Base-by-base conservation (phyloP, 2,113 vertebrate species). In the Spilogale gracilis region DNA sequence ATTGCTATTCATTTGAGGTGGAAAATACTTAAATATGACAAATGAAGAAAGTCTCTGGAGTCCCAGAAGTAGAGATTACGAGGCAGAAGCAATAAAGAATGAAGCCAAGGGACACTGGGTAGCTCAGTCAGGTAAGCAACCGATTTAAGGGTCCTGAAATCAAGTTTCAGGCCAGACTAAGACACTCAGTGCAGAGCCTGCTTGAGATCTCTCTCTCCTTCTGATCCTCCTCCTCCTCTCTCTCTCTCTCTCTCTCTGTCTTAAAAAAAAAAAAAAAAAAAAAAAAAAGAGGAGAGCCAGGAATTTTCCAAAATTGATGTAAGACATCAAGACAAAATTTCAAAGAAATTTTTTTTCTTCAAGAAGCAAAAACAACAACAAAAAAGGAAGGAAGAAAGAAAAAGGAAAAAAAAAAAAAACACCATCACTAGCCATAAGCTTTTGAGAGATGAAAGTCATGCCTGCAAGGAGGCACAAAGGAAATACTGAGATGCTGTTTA, bases 381-480 rank as follows among this genome's bases (percentile, higher is more conserved):
- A 17, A 3, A 90, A 54, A 20, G 23, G 18, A 27, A 73, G 30
- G 11, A 38, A 52, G 20, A 1, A 1, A 48, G n/a, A 13, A 18
- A 7, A 43, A 73, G 20, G 2, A 50, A 78, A 30, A 30, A 4
- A 48, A 30, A n/a, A 9, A 76, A 38, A 58, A 65, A 30, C 30
- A 48, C 6, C 12, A 61, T 14, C 38, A 6, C n/a, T 38, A n/a
- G 43, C 4, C 27, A 23, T 45, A 45, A 21, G 20, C 16, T 54
- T 52, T 52, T 10, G 25, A 83, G 54, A 11, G 20, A 61, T 45
- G n/a, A 32, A 81, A n/a, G 10, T 9, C 8, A 7, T 17, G 3
- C 30, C 14, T 52, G 67, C 21, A 45, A 61, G 27, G 2, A 9
- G 21, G 0, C 50, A 48, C 0, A 5, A 61, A 1, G 6, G 50